A percentile compares a stretch with the other conserved stretches of the same genome.
Conservation (phyloP, 2,797 vertebrate species). For the Coregonus suidteri region DNA sequence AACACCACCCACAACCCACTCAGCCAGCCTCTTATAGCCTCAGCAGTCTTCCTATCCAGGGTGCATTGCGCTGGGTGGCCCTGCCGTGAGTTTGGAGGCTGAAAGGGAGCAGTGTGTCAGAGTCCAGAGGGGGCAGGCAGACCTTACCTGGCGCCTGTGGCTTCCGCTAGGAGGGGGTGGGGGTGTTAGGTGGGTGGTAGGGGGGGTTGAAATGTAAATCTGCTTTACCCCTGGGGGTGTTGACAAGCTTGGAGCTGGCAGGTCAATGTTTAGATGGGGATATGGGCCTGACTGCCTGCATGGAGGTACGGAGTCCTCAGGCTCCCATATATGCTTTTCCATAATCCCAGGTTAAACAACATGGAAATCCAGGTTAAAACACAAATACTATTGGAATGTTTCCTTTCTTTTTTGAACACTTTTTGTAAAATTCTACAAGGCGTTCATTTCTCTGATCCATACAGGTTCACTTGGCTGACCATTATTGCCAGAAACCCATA, state of each 20-base stretch:
- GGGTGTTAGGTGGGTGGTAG: neutral
- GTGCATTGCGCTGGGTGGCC: constrained; percentile 19
- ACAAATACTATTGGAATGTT: neutral
- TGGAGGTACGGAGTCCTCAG: neutral
- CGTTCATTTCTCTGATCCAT: neutral
- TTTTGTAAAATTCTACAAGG: neutral
- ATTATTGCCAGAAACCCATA: neutral
- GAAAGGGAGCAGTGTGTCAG: constrained; percentile 59
- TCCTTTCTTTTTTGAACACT: neutral
- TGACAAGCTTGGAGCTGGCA: neutral
- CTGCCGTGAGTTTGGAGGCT: constrained; percentile 35
- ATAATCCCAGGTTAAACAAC: neutral
- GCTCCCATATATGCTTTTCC: neutral
- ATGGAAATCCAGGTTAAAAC: neutral
- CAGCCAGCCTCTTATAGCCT: constrained; percentile 14
- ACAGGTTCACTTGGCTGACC: neutral
- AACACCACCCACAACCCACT: constrained; percentile 28
- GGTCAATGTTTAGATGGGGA: constrained; percentile 5
- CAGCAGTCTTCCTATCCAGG: neutral
- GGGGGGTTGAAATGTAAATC: neutral
- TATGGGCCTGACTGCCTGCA: constrained; percentile 7
- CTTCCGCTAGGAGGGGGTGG: constrained; percentile 25
- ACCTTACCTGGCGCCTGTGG: constrained; percentile 52
- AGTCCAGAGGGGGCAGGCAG: constrained; percentile 38
- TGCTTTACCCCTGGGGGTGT: neutral